Percentiles rank a stretch among this genome's conserved stretches.
Evolutionary conservation across 1,140 invertebrate genomes (phyloP).

Genomic region (Tigriopus japonicus): DNA sequence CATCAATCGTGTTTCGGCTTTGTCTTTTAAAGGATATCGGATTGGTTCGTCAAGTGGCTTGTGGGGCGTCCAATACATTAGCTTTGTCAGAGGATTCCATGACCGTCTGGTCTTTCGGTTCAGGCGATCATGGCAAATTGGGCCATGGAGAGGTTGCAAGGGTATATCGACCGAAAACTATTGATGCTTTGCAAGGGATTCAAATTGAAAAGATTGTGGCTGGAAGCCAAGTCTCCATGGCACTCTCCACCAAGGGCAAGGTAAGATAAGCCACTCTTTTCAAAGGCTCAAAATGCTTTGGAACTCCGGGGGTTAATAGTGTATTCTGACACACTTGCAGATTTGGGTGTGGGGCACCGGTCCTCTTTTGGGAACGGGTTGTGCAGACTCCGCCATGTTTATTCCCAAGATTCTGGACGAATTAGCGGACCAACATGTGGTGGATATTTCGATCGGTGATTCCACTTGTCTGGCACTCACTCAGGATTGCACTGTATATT

Average conservation of each 20-base stretch:
- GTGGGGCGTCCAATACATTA: constrained; percentile 41
- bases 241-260: constrained; percentile 35
- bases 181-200: constrained; percentile 39
- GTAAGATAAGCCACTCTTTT: constrained; percentile 23
- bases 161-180: constrained; percentile 36
- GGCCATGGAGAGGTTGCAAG: constrained; percentile 38
- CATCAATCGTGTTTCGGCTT: too few relatives aligned
- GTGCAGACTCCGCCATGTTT: constrained; percentile 34
- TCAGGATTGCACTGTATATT: constrained; percentile 33
- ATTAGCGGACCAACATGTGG: constrained; percentile 25
- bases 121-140: constrained; percentile 38
- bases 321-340: constrained; percentile 26
- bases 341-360: constrained; percentile 43
- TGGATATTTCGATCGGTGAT: constrained; percentile 34
- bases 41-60: constrained; percentile 18
- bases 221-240: constrained; percentile 37
- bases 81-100: constrained; percentile 39
- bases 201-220: constrained; percentile 38
- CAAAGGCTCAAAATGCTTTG: too few relatives aligned
- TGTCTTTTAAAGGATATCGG: too few relatives aligned
- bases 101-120: constrained; percentile 45
- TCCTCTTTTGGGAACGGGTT: constrained; percentile 35
- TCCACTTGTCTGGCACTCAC: constrained; percentile 40
- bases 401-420: constrained; percentile 31
- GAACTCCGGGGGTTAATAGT: too few relatives aligned